A percentile compares a stretch with the other conserved stretches of the same genome.
These are phyloP conservation scores for Chinchilla lanigera DNA, from an alignment of 2,113 vertebrate species.

Conservation along the genomic window DNA sequence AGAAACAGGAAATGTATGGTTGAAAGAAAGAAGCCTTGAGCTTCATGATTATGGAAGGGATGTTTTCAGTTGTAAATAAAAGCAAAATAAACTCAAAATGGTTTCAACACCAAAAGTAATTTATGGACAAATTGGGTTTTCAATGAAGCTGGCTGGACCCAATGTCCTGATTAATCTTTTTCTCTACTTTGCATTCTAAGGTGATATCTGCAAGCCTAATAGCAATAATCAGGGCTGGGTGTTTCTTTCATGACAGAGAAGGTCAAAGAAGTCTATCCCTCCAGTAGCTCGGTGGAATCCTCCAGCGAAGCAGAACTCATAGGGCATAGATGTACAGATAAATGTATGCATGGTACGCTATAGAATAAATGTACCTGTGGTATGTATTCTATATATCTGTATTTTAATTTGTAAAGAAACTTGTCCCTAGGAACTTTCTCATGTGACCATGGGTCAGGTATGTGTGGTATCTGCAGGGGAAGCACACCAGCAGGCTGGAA, in stretches of 20 bases:
- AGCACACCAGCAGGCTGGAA: not conserved
- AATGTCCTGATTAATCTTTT: not conserved
- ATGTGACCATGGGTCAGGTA: not conserved
- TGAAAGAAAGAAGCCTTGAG: not conserved
- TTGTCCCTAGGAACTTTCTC: not conserved
- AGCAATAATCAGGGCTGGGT: not conserved
- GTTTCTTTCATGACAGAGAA: not conserved
- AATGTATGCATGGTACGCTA: not conserved
- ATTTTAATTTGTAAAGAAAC: not conserved
- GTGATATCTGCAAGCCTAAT: not conserved
- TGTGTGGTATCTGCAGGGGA: not conserved
- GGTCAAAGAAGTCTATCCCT: not conserved
- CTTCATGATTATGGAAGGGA: not conserved
- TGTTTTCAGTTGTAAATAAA: constrained; percentile 12
- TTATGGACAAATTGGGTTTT: not conserved
- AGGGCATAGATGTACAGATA: not conserved
- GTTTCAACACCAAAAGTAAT: not conserved
- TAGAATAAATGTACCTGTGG: not conserved
- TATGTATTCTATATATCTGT: not conserved
- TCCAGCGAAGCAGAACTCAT: not conserved
- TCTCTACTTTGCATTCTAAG: not conserved
- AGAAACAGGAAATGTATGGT: not conserved
- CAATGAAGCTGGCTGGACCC: not conserved
- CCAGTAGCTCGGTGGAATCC: not conserved
- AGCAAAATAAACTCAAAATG: constrained; percentile 21